These are phyloP conservation scores for Cheilosia impressa DNA, from an alignment of 2,888 invertebrate species.

Conservation along the genomic window DNA sequence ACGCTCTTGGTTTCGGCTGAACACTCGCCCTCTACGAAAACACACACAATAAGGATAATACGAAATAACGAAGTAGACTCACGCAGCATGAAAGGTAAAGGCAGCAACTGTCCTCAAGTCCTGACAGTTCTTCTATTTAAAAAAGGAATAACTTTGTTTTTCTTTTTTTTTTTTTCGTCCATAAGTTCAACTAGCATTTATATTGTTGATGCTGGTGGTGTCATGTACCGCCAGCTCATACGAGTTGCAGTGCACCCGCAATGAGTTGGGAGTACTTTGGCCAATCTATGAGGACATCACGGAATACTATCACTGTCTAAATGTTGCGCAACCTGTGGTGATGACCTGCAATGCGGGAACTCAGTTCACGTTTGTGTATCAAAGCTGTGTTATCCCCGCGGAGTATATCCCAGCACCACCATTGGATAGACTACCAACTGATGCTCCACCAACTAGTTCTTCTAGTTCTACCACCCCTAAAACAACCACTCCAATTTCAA, in stretches of 20 bases:
- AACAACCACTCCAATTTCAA: background rate
- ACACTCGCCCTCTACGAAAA: constrained; percentile 3
- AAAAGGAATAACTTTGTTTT: constrained; percentile 1
- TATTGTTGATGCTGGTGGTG: constrained; percentile 78
- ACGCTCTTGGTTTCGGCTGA: constrained; percentile 59
- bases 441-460: background rate
- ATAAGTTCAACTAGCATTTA: constrained; percentile 68
- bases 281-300: constrained; percentile 81
- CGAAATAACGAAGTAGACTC: constrained; percentile 25
- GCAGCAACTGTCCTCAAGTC: background rate
- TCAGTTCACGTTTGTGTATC: constrained; percentile 81
- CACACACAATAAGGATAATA: constrained; percentile 18
- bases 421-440: constrained; percentile 78
- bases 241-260: constrained; percentile 78
- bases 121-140: background rate
- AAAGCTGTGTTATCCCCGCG: constrained; percentile 79
- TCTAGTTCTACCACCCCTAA: too few relatives aligned
- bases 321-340: constrained; percentile 76
- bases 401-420: constrained; percentile 80
- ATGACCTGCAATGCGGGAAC: constrained; percentile 80
- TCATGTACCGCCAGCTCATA: constrained; percentile 78
- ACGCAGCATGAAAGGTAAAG: constrained; percentile 79
- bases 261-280: constrained; percentile 81
- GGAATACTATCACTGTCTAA: constrained; percentile 80
- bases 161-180: constrained; percentile 10